Evolutionary conservation across 2,797 vertebrate species (phyloP), one percentile per base, ranked within the genome.

Genomic region (Eptatretus atami): DNA sequence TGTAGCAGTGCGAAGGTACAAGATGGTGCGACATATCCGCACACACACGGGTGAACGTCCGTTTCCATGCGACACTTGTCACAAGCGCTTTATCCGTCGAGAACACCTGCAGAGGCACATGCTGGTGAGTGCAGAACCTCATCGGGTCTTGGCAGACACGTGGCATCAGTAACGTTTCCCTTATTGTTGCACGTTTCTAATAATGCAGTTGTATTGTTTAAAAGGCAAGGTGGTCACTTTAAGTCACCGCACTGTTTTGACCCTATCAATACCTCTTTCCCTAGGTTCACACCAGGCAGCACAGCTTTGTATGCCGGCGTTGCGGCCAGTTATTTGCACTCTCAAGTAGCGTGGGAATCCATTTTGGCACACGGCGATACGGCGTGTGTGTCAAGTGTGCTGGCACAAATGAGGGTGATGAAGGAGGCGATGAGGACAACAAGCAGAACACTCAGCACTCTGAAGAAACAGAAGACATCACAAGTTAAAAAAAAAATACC

Each of bases 281-380:
- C n/a, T 25, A 61, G 57, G 57, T 61, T 61, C 57, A 61, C 57
- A n/a, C n/a, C n/a, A 61, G 25, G 57, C n/a, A 61, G 11, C 9
- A 25, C 12, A n/a, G 57, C n/a, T 61, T 61, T 25, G 57, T 61
- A 25, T 61, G 57, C 57, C 57, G 57, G n/a, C 57, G 57, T 12
- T 61, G 57, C 12, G n/a, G 57, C 57, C 57, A 25, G n/a, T 25
- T 61, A 10, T 61, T 61, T 25, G 57, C 25, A 10, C 25, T 61
- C 57, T n/a, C 57, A 10, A 61, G 25, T 25, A n/a, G n/a, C 10
- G 57, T 61, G 57, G 57, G 57, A n/a, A 61, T 61, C 57, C n/a
- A 61, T n/a, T 61, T 61, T 61, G 57, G 57, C 57, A 61, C 57
- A 11, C 57, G 57, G 57, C 57, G 57, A 25, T 61, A 61, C 57